These are phyloP conservation scores for Pollachius pollachius DNA, from an alignment of 2,113 vertebrate genomes.

Conservation along the genomic window DNA sequence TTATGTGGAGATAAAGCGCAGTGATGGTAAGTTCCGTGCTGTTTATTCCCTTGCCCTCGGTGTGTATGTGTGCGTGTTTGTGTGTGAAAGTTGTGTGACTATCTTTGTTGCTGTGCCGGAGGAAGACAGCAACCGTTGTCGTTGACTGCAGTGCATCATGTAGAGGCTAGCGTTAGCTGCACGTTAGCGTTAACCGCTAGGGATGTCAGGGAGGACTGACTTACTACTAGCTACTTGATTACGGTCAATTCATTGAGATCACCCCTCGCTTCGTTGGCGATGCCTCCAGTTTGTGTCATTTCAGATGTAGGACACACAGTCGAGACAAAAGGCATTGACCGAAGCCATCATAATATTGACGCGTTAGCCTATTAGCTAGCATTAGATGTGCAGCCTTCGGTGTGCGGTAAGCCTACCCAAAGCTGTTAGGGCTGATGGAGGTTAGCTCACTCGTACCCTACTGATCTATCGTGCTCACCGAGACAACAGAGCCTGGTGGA, in stretches of 20 bases:
- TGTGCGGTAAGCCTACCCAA: no score
- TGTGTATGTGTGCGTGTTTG: slow-evolving; percentile 1
- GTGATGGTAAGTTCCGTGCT: slow-evolving; percentile 84
- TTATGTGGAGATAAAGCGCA: slow-evolving; percentile 94
- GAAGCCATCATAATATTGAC: no score
- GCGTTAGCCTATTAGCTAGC: no score
- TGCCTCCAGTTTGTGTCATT: no score
- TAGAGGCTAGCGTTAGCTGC: neutral
- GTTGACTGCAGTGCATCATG: slow-evolving; percentile 21
- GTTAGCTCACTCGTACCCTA: no score
- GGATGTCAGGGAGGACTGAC: neutral
- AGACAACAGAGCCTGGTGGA: no score
- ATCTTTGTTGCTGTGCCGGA: slow-evolving; percentile 62
- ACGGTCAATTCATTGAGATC: neutral
- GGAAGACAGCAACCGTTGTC: slow-evolving; percentile 53
- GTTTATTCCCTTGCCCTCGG: slow-evolving; percentile 21
- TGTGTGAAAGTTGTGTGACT: slow-evolving; percentile 45
- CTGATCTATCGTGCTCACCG: no score
- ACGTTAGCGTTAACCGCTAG: neutral
- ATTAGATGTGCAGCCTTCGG: no score
- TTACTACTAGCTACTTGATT: neutral
- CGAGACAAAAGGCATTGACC: no score
- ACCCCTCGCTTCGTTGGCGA: neutral
- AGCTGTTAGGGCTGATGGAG: no score
- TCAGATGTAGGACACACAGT: no score